Evolutionary conservation across 1,140 invertebrate genomes (phyloP), one percentile per base, ranked within the genome.

Genomic region (Cydia pomonella): DNA sequence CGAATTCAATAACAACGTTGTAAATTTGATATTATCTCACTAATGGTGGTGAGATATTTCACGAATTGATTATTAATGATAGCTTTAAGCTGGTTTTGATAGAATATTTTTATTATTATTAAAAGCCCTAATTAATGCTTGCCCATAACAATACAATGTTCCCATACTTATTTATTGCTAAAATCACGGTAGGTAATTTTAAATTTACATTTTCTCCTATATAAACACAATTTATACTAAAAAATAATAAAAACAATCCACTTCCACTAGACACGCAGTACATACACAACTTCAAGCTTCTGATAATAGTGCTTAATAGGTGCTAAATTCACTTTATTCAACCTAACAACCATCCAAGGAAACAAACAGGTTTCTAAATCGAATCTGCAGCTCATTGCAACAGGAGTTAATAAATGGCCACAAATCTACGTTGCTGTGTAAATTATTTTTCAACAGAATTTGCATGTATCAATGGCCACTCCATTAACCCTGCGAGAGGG

Each of bases 1-100:
- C 71, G 66, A 71, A 75, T 77, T 72, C 38, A 72, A 73, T 76
- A 69, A 71, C 25, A 76, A 73, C 18, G 9, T 23, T 59, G 16
- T 69, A 38, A 33, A 18, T 69, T 69, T 69, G 64, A 69, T 69
- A 69, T 69, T 69, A 69, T 69, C 64, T 69, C 16, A 18, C 64
- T 69, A 69, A 69, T 69, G 64, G 27, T 69, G 29, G 41, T 21
- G 64, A 69, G n/a, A 69, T 33, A 38, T 69, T 69, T 69, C 27
- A 33, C 27, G 64, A 69, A 33, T 69, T 9, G 25, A 38, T n/a
- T 18, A 69, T 69, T 69, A 69, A 69, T 38, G 64, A 69, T 69
- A n/a, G 6, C 2, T 38, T 41, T 41, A 38, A 29, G n/a, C 10
- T 69, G 5, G 64, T 41, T 69, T 69, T 18, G 27, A 33, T 69